Evolutionary conservation across 2,888 invertebrate genomes (phyloP), one percentile per base, ranked within the genome.

Genomic region (Drosophila neotestacea): DNA sequence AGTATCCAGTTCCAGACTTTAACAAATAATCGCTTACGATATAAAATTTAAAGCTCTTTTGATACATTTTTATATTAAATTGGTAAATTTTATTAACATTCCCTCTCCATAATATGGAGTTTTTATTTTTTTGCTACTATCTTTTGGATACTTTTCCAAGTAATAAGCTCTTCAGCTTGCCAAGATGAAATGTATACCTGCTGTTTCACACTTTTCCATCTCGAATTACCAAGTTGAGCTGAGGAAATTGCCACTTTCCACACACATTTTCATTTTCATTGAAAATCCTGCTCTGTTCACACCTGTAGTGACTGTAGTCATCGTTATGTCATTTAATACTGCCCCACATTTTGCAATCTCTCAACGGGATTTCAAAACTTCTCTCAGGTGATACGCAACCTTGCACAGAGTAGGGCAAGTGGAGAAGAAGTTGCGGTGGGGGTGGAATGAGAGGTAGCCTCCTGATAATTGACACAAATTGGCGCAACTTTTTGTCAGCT

Each of bases 391-490:
- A 66, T 64, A 60, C 56, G 50, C 16, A 56, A 46, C 34, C 44
- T 59, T 36, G 55, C 27, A 54, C 34, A 34, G 34, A 30, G 11
- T 6, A 0, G 7, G 32, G 32, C 5, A 41, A 13, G 6, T 39
- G 27, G 41, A 6, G 22, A 7, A 32, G 7, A 6, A 9, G 32
- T 6, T 32, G 16, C 16, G 2, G n/a, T 10, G 39, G n/a, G 7
- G 7, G 30, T 6, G 30, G 32, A 7, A 32, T 48, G 51, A 36
- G 39, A 62, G 51, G 66, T 50, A 71, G 76, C 79, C 82, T 81
- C 69, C 86, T 77, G 88, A 87, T 87, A 87, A 84, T 84, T 84
- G 88, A 79, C 88, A 87, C 82, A 84, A 87, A 85, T 85, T 84
- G 84, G 83, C 83, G 83, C 85, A 85, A 84, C 80, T 84, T 84